phyloP scores from a whole-genome alignment of 1,140 invertebrate genomes.

The Venturia canescens region DNA sequence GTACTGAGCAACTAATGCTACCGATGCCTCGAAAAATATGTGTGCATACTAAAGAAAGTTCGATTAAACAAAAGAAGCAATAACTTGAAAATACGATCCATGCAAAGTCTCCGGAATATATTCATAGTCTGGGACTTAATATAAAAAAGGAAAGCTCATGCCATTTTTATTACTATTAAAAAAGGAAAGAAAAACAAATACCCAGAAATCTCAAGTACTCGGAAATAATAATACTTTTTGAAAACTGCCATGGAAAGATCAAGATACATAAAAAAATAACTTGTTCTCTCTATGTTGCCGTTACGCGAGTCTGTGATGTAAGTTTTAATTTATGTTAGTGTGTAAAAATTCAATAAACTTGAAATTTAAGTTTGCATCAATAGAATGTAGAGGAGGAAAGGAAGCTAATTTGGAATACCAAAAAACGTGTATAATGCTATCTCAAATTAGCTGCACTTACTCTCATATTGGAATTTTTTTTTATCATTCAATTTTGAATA shows the following conservation, averaged over 20 bases:
- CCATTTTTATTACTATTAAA: neutral
- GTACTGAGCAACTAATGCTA: too few species aligned
- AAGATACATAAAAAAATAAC: neutral
- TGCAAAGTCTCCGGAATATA: neutral
- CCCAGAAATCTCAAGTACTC: neutral
- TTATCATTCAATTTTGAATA: too few species aligned
- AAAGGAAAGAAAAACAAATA: neutral
- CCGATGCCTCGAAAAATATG: neutral
- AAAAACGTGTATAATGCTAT: too few species aligned
- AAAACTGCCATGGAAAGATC: constrained; percentile 1
- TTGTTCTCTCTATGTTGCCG: constrained; percentile 13
- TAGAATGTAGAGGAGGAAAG: too few species aligned
- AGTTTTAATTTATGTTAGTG: neutral
- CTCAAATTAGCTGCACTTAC: too few species aligned
- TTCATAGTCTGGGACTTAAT: too few species aligned
- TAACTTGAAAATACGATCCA: neutral
- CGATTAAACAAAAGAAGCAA: neutral
- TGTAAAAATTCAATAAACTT: neutral
- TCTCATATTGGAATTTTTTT: too few species aligned
- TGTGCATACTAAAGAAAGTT: neutral
- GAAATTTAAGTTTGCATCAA: too few species aligned
- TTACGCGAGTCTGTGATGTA: constrained; percentile 36
- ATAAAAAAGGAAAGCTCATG: too few species aligned
- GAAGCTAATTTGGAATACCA: too few species aligned
- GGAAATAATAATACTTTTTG: neutral